phyloP scores from a whole-genome alignment of 2,113 vertebrate genomes.

The Brachypodius melanocephalos region DNA sequence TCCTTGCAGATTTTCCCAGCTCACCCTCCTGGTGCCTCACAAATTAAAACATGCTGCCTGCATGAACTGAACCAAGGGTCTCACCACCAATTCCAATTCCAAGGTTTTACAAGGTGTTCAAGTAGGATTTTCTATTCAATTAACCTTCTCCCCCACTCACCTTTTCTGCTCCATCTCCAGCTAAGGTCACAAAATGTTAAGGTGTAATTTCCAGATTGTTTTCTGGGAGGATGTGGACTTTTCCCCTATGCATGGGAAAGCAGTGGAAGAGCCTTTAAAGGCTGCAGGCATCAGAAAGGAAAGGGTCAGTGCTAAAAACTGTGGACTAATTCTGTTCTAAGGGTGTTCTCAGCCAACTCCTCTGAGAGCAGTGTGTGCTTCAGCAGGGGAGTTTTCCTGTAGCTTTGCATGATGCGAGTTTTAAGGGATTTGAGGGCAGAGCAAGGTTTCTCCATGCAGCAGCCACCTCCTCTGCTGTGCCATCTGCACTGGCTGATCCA shows the following conservation, averaged over 20 bases:
- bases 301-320: not conserved
- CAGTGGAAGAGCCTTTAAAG: not conserved
- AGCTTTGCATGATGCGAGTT: not conserved
- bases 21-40: not conserved
- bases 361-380: fast-evolving
- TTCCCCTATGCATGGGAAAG: fast-evolving
- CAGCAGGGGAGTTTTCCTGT: not conserved
- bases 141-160: not conserved
- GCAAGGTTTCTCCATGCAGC: not conserved
- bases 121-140: not conserved
- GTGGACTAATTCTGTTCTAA: not conserved
- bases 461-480: not conserved
- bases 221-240: not conserved
- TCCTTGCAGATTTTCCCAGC: not conserved
- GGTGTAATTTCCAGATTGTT: not conserved
- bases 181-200: not conserved
- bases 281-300: not conserved
- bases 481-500: fast-evolving
- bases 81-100: fast-evolving
- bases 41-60: fast-evolving
- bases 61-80: not conserved
- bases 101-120: not conserved
- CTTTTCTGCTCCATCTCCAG: not conserved
- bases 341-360: not conserved
- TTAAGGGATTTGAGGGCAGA: not conserved